A percentile compares a stretch with the other conserved stretches of the same genome.
Evolutionary conservation across 2,797 vertebrate species (phyloP).

Genomic region (Gallinago solitaria): DNA sequence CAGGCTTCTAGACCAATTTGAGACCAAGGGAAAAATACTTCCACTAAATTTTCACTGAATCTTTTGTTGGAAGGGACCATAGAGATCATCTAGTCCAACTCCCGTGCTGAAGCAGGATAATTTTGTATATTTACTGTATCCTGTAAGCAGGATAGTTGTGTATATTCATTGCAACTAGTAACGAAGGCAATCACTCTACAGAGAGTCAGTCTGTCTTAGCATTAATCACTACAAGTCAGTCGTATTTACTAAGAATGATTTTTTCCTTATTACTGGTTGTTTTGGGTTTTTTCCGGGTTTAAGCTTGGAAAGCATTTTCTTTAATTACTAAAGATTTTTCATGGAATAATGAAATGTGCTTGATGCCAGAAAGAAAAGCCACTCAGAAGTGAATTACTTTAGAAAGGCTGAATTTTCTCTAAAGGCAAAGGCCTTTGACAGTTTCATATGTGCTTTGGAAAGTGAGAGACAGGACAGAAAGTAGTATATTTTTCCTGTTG

Average conservation of each 20-base stretch:
- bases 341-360: neutral
- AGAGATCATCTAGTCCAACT: no score
- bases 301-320: neutral
- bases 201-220: neutral
- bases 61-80: no score
- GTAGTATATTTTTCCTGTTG: neutral
- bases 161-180: neutral
- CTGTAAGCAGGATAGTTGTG: neutral
- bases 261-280: neutral
- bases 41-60: no score
- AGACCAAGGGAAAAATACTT: neutral
- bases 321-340: neutral
- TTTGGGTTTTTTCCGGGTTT: neutral
- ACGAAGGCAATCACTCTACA: neutral
- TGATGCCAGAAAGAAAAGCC: neutral
- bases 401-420: accelerated
- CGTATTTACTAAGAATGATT: neutral
- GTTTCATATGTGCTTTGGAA: neutral
- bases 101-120: no score
- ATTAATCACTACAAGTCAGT: neutral
- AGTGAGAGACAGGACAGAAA: neutral
- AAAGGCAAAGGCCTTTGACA: neutral
- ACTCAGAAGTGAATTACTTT: neutral
- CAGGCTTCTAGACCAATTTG: neutral
- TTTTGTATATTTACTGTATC: no score